phyloP scores from a whole-genome alignment of 1,140 invertebrate genomes.

The Camponotus pennsylvanicus region DNA sequence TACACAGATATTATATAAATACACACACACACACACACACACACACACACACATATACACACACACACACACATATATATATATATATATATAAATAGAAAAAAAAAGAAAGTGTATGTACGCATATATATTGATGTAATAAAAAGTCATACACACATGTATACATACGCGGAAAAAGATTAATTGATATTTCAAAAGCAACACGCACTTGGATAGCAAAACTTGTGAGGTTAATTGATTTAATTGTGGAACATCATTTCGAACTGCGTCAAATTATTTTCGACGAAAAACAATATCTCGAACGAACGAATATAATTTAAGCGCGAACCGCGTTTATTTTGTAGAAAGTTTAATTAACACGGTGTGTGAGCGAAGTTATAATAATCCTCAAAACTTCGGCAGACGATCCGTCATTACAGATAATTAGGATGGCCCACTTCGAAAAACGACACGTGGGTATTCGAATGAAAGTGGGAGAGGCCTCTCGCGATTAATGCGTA shows the following conservation, averaged over 20 bases:
- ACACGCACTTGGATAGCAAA: not conserved
- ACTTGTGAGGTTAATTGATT: constrained; percentile 34
- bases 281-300: constrained; percentile 4
- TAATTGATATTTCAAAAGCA: constrained; percentile 22
- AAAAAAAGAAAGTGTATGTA: not conserved
- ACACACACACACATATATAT: too few relatives aligned
- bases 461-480: not conserved
- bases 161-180: not conserved
- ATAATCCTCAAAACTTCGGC: constrained; percentile 52
- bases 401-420: constrained; percentile 49
- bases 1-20: not conserved
- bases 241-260: not conserved
- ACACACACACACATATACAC: too few relatives aligned
- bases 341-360: constrained; percentile 48
- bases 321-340: constrained; percentile 38
- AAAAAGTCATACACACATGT: too few relatives aligned
- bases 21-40: too few relatives aligned
- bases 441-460: constrained; percentile 45
- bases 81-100: not conserved
- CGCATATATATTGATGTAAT: not conserved
- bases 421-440: constrained; percentile 58
- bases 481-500: not conserved
- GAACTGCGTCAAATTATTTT: constrained; percentile 7
- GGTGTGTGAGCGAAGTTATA: constrained; percentile 45
- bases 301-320: constrained; percentile 38